Conservation (phyloP, 2,113 vertebrate genomes). For the Murina feae region DNA sequence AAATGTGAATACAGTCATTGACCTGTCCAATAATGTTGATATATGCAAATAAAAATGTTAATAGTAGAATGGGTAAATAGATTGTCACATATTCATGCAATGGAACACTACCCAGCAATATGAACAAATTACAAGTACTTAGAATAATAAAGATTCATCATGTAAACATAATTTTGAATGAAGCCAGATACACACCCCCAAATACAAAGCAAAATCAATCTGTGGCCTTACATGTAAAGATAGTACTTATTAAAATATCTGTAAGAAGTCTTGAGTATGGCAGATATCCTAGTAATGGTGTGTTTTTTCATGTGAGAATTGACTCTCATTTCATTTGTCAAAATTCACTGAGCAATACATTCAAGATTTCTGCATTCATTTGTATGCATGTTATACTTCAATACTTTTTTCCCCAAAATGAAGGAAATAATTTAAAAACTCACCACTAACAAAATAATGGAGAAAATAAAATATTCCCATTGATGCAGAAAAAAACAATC, state of each 20-base stretch:
- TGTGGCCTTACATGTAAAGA: background rate
- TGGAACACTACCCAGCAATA: background rate
- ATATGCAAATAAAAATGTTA: background rate
- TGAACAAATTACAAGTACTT: background rate
- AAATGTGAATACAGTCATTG: background rate
- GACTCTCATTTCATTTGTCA: background rate
- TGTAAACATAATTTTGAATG: background rate
- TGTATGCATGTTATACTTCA: background rate
- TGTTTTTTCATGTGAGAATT: background rate
- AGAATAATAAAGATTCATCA: background rate
- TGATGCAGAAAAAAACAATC: constrained; percentile 50
- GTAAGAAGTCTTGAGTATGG: too few relatives aligned
- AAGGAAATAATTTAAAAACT: constrained; percentile 19
- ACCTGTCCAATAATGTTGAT: background rate
- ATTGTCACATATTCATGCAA: background rate
- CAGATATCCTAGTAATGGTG: background rate
- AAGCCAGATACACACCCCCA: background rate
- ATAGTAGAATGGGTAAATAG: background rate
- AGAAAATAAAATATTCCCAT: constrained; percentile 34
- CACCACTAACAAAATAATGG: constrained; percentile 30
- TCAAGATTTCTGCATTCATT: background rate
- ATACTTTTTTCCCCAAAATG: background rate
- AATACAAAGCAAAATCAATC: background rate
- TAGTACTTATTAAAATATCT: background rate
- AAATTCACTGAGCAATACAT: background rate